These are phyloP conservation scores for Serinus canaria DNA, from an alignment of 2,113 vertebrate species.

Conservation along the genomic window DNA sequence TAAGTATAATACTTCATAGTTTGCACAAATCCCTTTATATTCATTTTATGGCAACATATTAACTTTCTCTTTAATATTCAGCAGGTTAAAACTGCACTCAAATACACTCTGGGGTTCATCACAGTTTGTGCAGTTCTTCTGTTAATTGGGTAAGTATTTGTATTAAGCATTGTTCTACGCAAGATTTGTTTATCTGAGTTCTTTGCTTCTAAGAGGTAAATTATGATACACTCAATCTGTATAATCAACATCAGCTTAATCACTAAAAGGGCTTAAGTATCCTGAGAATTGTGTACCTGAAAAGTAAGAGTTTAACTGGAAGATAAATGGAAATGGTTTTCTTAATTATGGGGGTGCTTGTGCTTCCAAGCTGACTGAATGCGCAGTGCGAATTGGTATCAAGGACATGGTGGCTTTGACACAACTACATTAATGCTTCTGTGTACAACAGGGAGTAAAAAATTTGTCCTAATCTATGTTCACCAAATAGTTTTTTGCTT, in stretches of 20 bases:
- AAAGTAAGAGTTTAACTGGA: not conserved
- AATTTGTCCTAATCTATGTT: not conserved
- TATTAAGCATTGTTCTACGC: not conserved
- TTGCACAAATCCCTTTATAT: not conserved
- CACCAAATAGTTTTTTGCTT: not conserved
- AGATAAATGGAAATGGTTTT: not conserved
- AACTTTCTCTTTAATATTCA: conserved; percentile 69
- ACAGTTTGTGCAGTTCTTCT: conserved; percentile 88
- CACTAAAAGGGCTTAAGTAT: not conserved
- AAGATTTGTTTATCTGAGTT: not conserved
- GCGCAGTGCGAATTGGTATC: not conserved
- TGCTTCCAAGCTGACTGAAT: not conserved
- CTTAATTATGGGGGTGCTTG: not conserved
- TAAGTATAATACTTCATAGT: not conserved
- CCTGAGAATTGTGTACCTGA: not conserved
- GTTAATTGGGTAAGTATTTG: conserved; percentile 91
- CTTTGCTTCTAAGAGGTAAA: not conserved
- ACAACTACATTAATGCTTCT: not conserved
- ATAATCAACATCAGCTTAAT: not conserved
- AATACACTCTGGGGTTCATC: conserved; percentile 89
- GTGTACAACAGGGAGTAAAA: not conserved
- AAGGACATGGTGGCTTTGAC: not conserved
- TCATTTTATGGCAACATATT: not conserved
- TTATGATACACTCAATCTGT: not conserved
- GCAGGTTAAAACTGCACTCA: conserved; percentile 93